Evolutionary conservation across 1,140 invertebrate species (phyloP).

Genomic region (Papilio aristodemus): DNA sequence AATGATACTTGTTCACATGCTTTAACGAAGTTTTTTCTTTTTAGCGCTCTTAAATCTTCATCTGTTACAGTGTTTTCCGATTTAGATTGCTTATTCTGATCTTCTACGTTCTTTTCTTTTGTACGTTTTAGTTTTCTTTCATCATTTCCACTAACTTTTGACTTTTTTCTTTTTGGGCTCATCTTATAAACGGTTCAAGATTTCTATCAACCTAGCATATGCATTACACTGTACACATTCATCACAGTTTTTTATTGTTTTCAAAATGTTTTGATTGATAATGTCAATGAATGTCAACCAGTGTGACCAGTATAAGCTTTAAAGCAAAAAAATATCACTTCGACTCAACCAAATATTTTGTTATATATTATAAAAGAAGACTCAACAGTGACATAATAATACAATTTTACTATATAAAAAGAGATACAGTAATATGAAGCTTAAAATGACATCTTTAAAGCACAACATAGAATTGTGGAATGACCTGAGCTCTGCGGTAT

Average conservation of each 20-base stretch:
- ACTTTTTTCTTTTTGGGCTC: constrained; percentile 41
- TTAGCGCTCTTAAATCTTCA: constrained; percentile 35
- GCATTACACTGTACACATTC: neutral
- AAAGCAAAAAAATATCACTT: no score
- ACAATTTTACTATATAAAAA: no score
- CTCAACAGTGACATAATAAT: no score
- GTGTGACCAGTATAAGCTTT: no score
- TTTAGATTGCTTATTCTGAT: constrained; percentile 33
- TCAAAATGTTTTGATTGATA: neutral
- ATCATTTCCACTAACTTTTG: constrained; percentile 11
- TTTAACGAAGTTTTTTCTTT: constrained; percentile 47
- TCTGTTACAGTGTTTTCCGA: constrained; percentile 22
- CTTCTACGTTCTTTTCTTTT: constrained; percentile 15
- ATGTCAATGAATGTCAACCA: neutral
- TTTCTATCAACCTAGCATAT: neutral
- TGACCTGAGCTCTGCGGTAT: no score
- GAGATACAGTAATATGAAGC: no score
- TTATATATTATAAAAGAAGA: no score
- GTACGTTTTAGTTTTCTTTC: constrained; percentile 4
- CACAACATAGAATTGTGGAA: no score
- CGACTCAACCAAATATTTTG: no score
- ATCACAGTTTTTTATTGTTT: neutral
- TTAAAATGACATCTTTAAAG: no score
- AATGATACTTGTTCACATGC: constrained; percentile 48
- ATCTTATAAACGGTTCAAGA: constrained; percentile 12